These are phyloP conservation scores for Philaenus spumarius DNA, from an alignment of 1,140 invertebrate species.

Conservation along the genomic window DNA sequence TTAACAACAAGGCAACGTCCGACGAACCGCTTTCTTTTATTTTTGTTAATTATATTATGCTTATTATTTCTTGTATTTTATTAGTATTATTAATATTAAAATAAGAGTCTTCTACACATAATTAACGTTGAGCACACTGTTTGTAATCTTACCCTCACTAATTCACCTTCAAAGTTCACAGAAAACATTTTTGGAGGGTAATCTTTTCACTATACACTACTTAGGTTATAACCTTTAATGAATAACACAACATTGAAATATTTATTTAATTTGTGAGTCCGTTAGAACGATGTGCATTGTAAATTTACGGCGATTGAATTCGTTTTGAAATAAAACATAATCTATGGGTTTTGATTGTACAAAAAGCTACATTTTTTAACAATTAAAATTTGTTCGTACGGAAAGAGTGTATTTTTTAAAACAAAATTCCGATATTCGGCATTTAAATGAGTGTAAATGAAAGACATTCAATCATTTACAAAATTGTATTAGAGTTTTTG, in stretches of 20 bases:
- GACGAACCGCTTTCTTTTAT: not conserved
- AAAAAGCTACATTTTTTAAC: not conserved
- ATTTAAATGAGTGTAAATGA: too few relatives aligned
- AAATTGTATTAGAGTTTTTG: too few relatives aligned
- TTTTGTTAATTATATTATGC: constrained; percentile 8
- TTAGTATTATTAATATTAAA: constrained; percentile 12
- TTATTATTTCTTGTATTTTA: constrained; percentile 9
- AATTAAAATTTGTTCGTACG: not conserved
- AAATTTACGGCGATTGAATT: not conserved
- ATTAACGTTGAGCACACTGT: constrained; percentile 15
- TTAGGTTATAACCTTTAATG: constrained; percentile 3
- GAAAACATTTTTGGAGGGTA: not conserved
- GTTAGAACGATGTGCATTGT: constrained; percentile 3
- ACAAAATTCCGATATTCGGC: too few relatives aligned
- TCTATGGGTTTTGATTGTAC: too few relatives aligned
- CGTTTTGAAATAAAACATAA: not conserved
- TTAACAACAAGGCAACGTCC: too few relatives aligned
- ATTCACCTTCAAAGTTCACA: not conserved
- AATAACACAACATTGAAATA: constrained; percentile 15
- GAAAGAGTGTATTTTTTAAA: not conserved
- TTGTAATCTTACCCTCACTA: not conserved
- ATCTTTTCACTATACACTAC: constrained; percentile 10
- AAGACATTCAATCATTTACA: too few relatives aligned
- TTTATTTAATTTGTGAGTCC: constrained; percentile 8
- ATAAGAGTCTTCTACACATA: constrained; percentile 16